These are phyloP conservation scores for Hoplodrina blanda DNA, from an alignment of 2,888 invertebrate genomes.

Conservation along the genomic window DNA sequence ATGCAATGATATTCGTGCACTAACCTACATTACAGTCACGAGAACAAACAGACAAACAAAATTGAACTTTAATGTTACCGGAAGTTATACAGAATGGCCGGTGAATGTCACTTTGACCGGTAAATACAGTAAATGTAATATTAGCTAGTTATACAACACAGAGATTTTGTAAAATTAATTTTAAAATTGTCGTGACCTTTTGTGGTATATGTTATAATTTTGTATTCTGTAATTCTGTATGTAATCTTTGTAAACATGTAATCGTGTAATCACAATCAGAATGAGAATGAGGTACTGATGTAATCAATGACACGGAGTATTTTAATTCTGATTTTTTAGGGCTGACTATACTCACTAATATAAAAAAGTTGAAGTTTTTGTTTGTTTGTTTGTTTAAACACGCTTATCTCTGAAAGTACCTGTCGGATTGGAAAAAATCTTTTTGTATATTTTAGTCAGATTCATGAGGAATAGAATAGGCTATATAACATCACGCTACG, in stretches of 20 bases:
- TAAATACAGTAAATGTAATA: conserved; percentile 34
- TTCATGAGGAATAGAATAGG: too few species aligned
- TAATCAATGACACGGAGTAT: conserved; percentile 11
- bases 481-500: too few species aligned
- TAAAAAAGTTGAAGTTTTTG: too few species aligned
- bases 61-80: conserved; percentile 60
- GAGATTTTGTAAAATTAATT: conserved; percentile 41
- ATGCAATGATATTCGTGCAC: conserved; percentile 52
- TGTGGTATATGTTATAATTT: conserved; percentile 19
- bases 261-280: conserved; percentile 11
- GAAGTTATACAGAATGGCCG: conserved; percentile 45
- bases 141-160: conserved; percentile 52
- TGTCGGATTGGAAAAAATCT: too few species aligned
- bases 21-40: conserved; percentile 57
- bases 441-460: too few species aligned
- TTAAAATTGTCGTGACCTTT: conserved; percentile 56
- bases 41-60: conserved; percentile 56
- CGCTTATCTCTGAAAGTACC: too few species aligned
- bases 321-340: conserved; percentile 7
- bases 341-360: not conserved
- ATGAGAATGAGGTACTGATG: conserved; percentile 14
- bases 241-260: conserved; percentile 33
- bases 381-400: too few species aligned
- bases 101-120: conserved; percentile 49
- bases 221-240: conserved; percentile 9